Evolutionary conservation across 2,888 invertebrate species (phyloP).

Genomic region (Orchestes rusci): DNA sequence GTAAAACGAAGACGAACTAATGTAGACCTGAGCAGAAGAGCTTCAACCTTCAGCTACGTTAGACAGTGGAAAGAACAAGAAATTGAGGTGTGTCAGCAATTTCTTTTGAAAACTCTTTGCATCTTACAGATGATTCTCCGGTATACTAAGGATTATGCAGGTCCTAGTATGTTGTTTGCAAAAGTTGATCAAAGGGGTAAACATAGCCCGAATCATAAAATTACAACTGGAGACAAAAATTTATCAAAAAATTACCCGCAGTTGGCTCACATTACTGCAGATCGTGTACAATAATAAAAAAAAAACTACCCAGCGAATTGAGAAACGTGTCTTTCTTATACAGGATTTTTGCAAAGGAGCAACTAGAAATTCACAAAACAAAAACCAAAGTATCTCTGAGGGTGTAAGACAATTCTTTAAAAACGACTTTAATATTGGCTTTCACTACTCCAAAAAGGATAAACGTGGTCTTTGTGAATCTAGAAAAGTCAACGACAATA

Average conservation of each 20-base stretch:
- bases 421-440: constrained; percentile 11
- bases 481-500: constrained; percentile 3
- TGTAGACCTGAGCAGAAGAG: not conserved
- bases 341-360: constrained; percentile 14
- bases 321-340: constrained; percentile 21
- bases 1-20: constrained; percentile 1
- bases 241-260: constrained; percentile 9
- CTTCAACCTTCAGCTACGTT: not conserved
- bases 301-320: constrained; percentile 20
- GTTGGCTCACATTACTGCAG: constrained; percentile 6
- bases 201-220: constrained; percentile 5
- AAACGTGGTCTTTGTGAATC: constrained; percentile 6
- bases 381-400: constrained; percentile 10
- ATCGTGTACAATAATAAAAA: constrained; percentile 8
- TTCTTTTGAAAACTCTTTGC: constrained; percentile 4
- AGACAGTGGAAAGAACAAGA: not conserved
- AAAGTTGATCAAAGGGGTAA: constrained; percentile 6
- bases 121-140: constrained; percentile 6
- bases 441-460: constrained; percentile 10
- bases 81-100: constrained; percentile 5
- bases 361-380: constrained; percentile 10
- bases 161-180: not conserved
- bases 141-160: constrained; percentile 6
- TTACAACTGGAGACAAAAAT: not conserved
- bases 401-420: constrained; percentile 6